phyloP scores from a whole-genome alignment of 2,888 invertebrate genomes.

The Sesia bembeciformis region DNA sequence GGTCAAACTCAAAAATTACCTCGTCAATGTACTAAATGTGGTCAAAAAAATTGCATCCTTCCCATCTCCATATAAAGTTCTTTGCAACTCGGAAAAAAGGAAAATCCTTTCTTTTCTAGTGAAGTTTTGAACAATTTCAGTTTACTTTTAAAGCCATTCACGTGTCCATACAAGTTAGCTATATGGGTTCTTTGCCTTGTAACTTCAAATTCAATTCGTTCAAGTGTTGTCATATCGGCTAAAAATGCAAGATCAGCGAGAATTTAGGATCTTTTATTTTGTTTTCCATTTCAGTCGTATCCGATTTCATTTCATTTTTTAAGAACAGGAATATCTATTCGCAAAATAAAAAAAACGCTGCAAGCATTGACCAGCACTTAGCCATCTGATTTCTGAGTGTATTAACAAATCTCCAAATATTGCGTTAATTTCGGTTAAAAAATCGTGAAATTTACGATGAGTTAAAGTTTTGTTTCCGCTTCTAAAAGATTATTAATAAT shows the following conservation, averaged over 20 bases:
- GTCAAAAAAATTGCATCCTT: not conserved
- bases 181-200: constrained; percentile 1
- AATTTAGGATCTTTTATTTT: constrained; percentile 1
- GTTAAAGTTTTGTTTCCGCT: constrained; percentile 2
- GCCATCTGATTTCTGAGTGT: too few relatives aligned
- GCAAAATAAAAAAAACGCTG: constrained; percentile 30
- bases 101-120: not conserved
- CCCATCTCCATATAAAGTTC: not conserved
- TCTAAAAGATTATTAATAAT: constrained; percentile 13
- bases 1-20: not conserved
- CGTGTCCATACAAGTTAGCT: not conserved
- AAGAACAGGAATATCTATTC: constrained; percentile 8
- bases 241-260: constrained; percentile 3
- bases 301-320: constrained; percentile 2
- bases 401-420: constrained; percentile 6
- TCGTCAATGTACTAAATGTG: not conserved
- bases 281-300: not conserved
- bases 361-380: constrained; percentile 24
- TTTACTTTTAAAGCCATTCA: not conserved
- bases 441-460: constrained; percentile 2
- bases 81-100: not conserved
- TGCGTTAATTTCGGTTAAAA: constrained; percentile 5
- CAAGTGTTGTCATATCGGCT: constrained; percentile 2
- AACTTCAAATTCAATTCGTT: constrained; percentile 3
- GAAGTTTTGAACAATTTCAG: not conserved